Evolutionary conservation across 1,140 invertebrate genomes (phyloP), one percentile per base, ranked within the genome.

Genomic region (Idris sp.): DNA sequence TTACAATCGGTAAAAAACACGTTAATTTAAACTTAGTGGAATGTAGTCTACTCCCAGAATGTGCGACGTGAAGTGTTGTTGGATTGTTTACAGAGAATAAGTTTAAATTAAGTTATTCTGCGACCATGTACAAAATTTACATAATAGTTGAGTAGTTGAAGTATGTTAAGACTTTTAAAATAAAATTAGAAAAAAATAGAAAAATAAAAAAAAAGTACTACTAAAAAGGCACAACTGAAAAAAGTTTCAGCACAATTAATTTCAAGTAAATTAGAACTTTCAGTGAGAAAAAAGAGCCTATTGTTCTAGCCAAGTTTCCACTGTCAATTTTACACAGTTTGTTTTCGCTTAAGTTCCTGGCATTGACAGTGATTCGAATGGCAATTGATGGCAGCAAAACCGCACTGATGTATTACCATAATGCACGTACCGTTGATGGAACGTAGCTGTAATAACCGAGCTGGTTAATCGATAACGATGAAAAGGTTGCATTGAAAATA

Each of bases 341-440:
- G 9, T 31, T 56, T 28, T 48, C 11, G 38, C 33, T 40, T 15
- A 13, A 7, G 11, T 35, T 3, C 16, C 40, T 67, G 59, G 56
- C 62, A 74, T 75, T 79, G 65, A 69, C 75, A 77, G 71, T 79
- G 77, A 84, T 82, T 80, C 73, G 76, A 82, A 81, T 80, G 56
- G 79, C 79, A 80, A 84, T 83, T 83, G 81, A 84, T 84, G 77
- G 75, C 51, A 41, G 67, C 76, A 79, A 80, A 84, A 84, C 76
- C 80, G 49, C 78, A 64, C 18, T 81, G 79, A 82, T 74, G 79
- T 81, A 81, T 81, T 78, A 73, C 74, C 71, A 81, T 84, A 83
- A 83, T 79, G 79, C 67, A 53, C 22, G 31, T n/a, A n/a, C n/a
- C 48, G 49, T 30, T 74, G 78, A 84, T 81, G 75, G 72, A 74